Evolutionary conservation across 2,797 vertebrate genomes (phyloP), one percentile per base, ranked within the genome.

Genomic region (Mionectes olivaceus): DNA sequence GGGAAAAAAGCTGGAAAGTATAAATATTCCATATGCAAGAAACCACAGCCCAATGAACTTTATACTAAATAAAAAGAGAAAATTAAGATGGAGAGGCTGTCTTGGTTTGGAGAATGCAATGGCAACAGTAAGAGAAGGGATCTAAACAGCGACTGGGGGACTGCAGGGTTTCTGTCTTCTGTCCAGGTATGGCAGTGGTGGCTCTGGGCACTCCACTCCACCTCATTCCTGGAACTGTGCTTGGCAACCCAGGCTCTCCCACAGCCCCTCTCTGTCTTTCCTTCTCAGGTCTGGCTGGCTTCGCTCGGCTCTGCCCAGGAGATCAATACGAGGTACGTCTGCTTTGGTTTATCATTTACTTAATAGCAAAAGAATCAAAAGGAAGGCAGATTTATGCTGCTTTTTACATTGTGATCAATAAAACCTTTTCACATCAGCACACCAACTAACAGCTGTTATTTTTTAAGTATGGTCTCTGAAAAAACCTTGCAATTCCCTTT

Each of bases 221-320:
- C 17, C 44, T 47, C 32, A 4, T 4, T 15, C 43, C 47, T 4
- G 2, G 68, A 24, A 8, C 30, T 30, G 35, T 0, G 0, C 32
- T 24, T 11, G 12, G 30, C 33, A 47, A 41, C 69, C 74, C 60
- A 13, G 46, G 15, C 28, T 8, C 37, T 69, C 70, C 37, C 17
- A 27, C 77, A 76, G 35, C 76, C 41, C 1, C 37, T 65, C 55
- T 2, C 2, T 94, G 30, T 92, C 57, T 71, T 95, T 96, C 61
- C 18, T 85, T 85, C 83, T 19, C 95, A 98, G 98, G 98, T 95
- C 97, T 98, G 95, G 98, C 98, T 89, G 98, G 98, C 55, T 99
- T 99, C 15, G 98, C 98, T 71, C 98, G 98, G 63, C 98, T 98
- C 86, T 98, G 98, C 93, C 98, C 98, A 1, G 98, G 98, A 94